Conservation (phyloP, 2,888 invertebrate species). For the Neuroscelio doddi region DNA sequence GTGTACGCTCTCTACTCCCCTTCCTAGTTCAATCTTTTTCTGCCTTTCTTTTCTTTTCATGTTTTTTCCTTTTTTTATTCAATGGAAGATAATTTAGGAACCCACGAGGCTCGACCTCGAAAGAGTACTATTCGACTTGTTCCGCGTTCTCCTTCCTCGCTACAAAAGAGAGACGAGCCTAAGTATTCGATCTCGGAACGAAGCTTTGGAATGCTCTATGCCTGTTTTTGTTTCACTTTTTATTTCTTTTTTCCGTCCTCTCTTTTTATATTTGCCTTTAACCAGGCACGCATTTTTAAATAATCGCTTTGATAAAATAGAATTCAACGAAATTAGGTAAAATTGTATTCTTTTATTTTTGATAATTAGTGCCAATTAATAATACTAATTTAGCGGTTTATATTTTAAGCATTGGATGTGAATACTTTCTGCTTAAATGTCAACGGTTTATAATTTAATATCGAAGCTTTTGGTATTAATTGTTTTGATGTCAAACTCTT, state of each 20-base stretch:
- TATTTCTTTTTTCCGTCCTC: conserved; percentile 18
- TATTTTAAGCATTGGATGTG: too few species aligned
- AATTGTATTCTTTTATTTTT: too few species aligned
- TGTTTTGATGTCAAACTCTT: too few species aligned
- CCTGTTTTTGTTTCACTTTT: conserved; percentile 23
- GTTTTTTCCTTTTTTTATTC: conserved; percentile 27
- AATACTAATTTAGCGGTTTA: too few species aligned
- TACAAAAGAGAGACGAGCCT: conserved; percentile 7
- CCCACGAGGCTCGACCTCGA: conserved; percentile 45
- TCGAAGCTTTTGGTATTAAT: too few species aligned
- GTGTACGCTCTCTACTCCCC: conserved; percentile 11
- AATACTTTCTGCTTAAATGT: too few species aligned
- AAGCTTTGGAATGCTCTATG: conserved; percentile 24
- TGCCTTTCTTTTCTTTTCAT: conserved; percentile 4
- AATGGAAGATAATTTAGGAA: conserved; percentile 46
- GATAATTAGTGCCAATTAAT: too few species aligned
- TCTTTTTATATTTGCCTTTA: too few species aligned
- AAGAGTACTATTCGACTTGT: conserved; percentile 36
- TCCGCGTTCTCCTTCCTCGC: conserved; percentile 42
- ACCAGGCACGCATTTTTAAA: too few species aligned
- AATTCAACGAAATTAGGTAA: too few species aligned
- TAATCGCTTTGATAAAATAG: too few species aligned
- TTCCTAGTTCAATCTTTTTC: conserved; percentile 25
- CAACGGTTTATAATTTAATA: too few species aligned
- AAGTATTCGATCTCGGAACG: conserved; percentile 5